Evolutionary conservation across 2,113 vertebrate genomes (phyloP).

Genomic region (Amazona vittata): DNA sequence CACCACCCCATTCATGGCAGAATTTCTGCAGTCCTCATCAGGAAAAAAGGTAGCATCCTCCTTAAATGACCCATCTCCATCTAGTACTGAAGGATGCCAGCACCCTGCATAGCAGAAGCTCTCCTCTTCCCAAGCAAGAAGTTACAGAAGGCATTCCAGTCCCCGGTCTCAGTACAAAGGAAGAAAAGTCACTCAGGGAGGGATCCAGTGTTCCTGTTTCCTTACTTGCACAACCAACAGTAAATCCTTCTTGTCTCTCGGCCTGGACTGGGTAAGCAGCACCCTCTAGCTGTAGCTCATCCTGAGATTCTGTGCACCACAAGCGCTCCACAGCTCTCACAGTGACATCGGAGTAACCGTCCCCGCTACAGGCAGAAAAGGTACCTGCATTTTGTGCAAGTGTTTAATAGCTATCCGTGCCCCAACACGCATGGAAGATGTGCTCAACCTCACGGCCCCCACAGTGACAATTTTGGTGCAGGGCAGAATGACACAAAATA

Average conservation of each 20-base stretch:
- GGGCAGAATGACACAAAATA: neutral
- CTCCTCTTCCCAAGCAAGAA: neutral
- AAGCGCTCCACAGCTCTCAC: neutral
- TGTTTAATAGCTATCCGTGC: neutral
- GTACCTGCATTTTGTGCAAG: neutral
- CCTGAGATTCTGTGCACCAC: neutral
- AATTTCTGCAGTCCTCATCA: neutral
- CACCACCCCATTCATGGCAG: neutral
- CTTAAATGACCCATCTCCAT: neutral
- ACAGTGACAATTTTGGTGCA: neutral
- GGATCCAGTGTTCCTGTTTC: accelerated
- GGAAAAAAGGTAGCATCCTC: neutral
- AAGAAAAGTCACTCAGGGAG: neutral
- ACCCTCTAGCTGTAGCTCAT: neutral
- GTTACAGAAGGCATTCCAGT: neutral
- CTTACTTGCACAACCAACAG: neutral
- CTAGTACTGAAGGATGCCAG: neutral
- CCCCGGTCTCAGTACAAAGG: accelerated
- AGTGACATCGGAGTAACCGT: neutral
- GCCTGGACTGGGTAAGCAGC: neutral
- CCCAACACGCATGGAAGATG: neutral
- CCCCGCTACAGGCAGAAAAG: accelerated
- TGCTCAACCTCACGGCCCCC: neutral
- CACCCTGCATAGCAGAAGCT: neutral
- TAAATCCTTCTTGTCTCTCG: accelerated